Percentiles rank a stretch among this genome's conserved stretches.
These are phyloP conservation scores for Daubentonia madagascariensis DNA, from an alignment of 2,113 vertebrate species.

Conservation along the genomic window DNA sequence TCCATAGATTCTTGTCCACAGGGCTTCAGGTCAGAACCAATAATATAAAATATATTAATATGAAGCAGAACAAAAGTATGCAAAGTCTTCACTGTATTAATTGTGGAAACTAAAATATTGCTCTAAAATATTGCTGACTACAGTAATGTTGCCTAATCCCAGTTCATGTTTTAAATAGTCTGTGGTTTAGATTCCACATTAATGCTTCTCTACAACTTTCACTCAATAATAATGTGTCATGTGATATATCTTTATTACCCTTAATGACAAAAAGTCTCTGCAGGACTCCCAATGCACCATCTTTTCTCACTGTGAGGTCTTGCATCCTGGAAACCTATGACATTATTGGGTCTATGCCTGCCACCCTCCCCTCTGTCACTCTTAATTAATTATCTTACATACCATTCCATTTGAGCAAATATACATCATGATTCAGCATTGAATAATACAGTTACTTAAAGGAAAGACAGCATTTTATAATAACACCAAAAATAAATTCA, in stretches of 20 bases:
- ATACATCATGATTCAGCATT: not conserved
- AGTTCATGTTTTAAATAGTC: not conserved
- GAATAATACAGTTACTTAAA: not conserved
- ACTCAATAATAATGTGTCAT: not conserved
- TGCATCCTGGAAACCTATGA: not conserved
- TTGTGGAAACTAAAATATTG: not conserved
- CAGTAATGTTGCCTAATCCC: not conserved
- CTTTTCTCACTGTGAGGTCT: not conserved
- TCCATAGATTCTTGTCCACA: not conserved
- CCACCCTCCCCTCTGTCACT: not conserved
- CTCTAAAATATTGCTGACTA: not conserved
- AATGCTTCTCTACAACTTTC: not conserved
- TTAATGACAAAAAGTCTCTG: not conserved
- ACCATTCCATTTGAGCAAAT: not conserved
- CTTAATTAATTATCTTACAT: not conserved
- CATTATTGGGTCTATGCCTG: not conserved
- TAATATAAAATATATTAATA: not conserved
- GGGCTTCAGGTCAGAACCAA: not conserved
- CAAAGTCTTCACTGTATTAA: not conserved
- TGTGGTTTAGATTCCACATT: not conserved
- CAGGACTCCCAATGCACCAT: not conserved
- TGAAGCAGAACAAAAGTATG: not conserved
- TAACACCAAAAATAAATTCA: conserved; percentile 11
- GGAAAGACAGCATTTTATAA: not conserved
- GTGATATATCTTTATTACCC: not conserved